phyloP scores from a whole-genome alignment of 1,140 invertebrate species.

The Telenomus remus region DNA sequence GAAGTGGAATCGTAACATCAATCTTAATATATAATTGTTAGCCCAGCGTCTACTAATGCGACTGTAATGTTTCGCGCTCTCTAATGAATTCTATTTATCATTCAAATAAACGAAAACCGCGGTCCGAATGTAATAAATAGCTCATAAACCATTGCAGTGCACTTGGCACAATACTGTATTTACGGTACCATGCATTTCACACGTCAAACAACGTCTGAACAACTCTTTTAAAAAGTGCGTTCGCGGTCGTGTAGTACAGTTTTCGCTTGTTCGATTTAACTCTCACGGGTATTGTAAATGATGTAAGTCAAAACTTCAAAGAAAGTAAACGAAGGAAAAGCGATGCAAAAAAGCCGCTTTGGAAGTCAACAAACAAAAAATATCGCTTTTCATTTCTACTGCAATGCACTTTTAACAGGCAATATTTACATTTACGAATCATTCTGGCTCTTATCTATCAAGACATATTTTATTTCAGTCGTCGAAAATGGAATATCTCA shows the following conservation, averaged over 20 bases:
- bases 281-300: conserved; percentile 6
- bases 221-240: conserved; percentile 5
- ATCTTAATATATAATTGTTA: too few relatives aligned
- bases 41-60: too few relatives aligned
- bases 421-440: conserved; percentile 17
- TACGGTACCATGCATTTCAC: too few relatives aligned
- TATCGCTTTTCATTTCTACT: conserved; percentile 8
- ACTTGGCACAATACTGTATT: too few relatives aligned
- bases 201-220: not conserved
- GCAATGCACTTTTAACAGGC: conserved; percentile 14
- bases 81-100: too few relatives aligned
- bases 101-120: too few relatives aligned
- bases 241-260: too few relatives aligned
- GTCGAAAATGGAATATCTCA: not conserved
- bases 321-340: not conserved
- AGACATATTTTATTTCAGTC: conserved; percentile 9
- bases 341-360: not conserved
- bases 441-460: conserved; percentile 7
- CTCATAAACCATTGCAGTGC: too few relatives aligned
- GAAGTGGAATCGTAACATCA: too few relatives aligned
- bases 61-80: too few relatives aligned
- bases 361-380: conserved; percentile 5
- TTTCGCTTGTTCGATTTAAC: too few relatives aligned
- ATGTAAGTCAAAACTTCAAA: conserved; percentile 16
- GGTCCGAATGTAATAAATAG: too few relatives aligned